Base-by-base conservation (phyloP, 64 coral and sea anemone genomes). In the Pachyseris speciosa region DNA sequence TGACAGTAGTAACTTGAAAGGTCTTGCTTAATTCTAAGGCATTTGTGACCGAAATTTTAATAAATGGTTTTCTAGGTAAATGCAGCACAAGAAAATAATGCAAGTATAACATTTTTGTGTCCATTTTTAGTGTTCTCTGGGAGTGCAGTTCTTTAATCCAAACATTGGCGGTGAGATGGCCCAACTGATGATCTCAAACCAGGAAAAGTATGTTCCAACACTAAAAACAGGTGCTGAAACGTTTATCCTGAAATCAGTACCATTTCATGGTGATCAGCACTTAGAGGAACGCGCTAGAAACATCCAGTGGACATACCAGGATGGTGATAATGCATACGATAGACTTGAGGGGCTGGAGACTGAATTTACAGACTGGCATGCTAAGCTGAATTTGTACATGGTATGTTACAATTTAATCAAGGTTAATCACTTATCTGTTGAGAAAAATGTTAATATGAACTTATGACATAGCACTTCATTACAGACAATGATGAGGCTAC, bases 81-180 rank as follows among this genome's bases (percentile, higher is more conserved):
- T 61, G 57, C 57, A 61, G 57, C 27, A 0, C 0, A 61, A 61
- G 57, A 61, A 61, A 61, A 61, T 61, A 61, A 61, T 61, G 57
- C 57, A 61, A 61, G 57, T 61, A n/a, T n/a, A 61, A 61, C 57
- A 61, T 25, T 61, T 61, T 61, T 61, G 57, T 61, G 44, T 51
- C 43, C 45, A 12, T 27, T 50, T 31, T 8, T 12, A 91, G 77
- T 91, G 89, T 34, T 43, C 55, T 47, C 74, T 90, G 20, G 87
- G 55, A 0, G 17, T 90, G 34, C 22, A 78, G 40, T 90, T 90
- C 42, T 66, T 24, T 25, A 90, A 80, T 33, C 87, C 87, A 69
- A 90, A 80, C 30, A 33, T 90, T 24, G 87, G 73, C 61, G 44
- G 60, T 33, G 87, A 90, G n/a, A 90, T 90, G 87, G 87, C 87